These are phyloP conservation scores for Echinarachnius parma DNA, from an alignment of 53 echinoderm and acorn worm genomes.

Conservation along the genomic window DNA sequence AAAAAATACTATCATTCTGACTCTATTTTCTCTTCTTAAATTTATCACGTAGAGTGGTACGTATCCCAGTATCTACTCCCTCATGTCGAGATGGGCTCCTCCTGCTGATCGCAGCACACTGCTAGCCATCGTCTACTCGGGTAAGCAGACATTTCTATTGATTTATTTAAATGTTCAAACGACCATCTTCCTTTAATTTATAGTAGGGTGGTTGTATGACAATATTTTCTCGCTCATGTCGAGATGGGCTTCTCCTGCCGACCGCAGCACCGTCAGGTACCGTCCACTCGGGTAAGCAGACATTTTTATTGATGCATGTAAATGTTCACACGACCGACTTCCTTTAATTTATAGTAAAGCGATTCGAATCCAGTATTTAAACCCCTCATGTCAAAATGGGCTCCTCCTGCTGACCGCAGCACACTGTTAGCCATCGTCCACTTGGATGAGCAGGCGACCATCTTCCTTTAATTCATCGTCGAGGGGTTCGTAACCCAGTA, in stretches of 20 bases:
- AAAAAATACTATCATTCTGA: too few relatives aligned
- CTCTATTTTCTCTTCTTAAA: too few relatives aligned
- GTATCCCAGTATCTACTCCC: constrained; percentile 62
- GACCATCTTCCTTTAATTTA: too few relatives aligned
- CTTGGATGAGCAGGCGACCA: too few relatives aligned
- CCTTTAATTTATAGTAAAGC: too few relatives aligned
- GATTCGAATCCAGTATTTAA: constrained; percentile 63
- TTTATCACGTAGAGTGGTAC: constrained; percentile 79
- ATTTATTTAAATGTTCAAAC: too few relatives aligned
- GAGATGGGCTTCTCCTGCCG: constrained; percentile 62
- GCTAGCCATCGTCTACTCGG: constrained; percentile 51
- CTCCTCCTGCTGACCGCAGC: constrained; percentile 62
- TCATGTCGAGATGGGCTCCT: constrained; percentile 75
- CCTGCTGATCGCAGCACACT: constrained; percentile 57
- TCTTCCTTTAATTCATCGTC: too few relatives aligned
- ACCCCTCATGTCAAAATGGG: constrained; percentile 68
- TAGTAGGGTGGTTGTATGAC: constrained; percentile 72
- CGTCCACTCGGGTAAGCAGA: constrained; percentile 59
- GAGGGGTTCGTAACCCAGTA: constrained; percentile 69
- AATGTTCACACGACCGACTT: too few relatives aligned
- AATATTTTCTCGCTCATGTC: constrained; percentile 68
- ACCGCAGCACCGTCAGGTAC: constrained; percentile 55
- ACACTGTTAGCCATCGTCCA: constrained; percentile 48
- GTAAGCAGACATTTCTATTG: too few relatives aligned
- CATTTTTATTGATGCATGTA: too few relatives aligned